Base-by-base conservation (phyloP, 2,113 vertebrate species). In the Pristiophorus japonicus region DNA sequence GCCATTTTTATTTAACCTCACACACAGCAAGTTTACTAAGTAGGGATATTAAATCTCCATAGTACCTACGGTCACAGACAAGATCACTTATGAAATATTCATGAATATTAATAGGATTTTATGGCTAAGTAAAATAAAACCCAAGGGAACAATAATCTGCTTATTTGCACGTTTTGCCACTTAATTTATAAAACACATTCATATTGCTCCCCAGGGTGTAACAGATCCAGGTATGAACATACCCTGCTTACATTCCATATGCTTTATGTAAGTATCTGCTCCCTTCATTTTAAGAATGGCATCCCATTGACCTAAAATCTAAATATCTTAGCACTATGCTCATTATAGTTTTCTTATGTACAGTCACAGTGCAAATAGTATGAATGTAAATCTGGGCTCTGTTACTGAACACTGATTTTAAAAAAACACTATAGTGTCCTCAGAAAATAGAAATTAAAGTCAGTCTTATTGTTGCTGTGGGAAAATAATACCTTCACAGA, bases 121-220 rank as follows among this genome's bases (percentile, higher is more conserved):
- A 94, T 47, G 65, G 70, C 65, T 16, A 73, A 70, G 93, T 67
- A 73, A 94, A 65, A 38, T 65, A 92, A 94, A 94, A 27, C 93
- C 66, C 66, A 94, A 47, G 93, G 66, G 93, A 94, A 30, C 93
- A 94, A 51, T 51, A 94, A 47, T 94, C 65, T 51, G 65, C 66
- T 94, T 94, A 94, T 94, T 94, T 94, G 93, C 65, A 94, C 73
- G 65, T 94, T 94, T 73, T 92, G 88, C 63, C 88, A 92, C 34
- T 92, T 65, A 63, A 92, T 65, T 63, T 94, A 70, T 94, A 73
- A 94, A 94, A 70, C 27, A 51, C 66, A 70, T 67, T 70, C 93
- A 47, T 51, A 16, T 70, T 3, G 14, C 30, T 94, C 93, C 65
- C 93, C 4, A 67, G 42, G 93, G 93, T 47, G 16, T 73, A 70